A percentile compares a stretch with the other conserved stretches of the same genome.
Conservation (phyloP, 1,140 invertebrate species). For the Ridgeia piscesae region DNA sequence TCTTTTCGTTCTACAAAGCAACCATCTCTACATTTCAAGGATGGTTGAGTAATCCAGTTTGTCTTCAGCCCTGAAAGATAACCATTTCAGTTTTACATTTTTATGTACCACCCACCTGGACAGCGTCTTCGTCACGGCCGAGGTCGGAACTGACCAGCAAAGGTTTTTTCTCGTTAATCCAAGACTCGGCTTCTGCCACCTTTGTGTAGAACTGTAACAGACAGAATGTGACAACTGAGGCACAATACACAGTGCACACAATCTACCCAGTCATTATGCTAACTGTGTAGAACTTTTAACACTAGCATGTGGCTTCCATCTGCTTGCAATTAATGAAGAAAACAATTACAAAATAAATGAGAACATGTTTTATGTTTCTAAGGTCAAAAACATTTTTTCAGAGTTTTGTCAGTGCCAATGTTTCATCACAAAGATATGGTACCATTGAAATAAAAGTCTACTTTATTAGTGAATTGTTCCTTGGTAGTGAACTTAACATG, state of each 20-base stretch:
- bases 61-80: background rate
- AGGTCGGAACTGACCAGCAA: constrained; percentile 88
- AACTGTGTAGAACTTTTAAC: background rate
- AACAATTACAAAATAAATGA: background rate
- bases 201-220: constrained; percentile 88
- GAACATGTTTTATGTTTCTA: background rate
- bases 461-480: background rate
- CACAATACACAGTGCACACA: background rate
- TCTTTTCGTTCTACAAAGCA: background rate
- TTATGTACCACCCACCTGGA: constrained; percentile 53
- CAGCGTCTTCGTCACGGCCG: constrained; percentile 98
- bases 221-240: background rate
- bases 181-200: constrained; percentile 94
- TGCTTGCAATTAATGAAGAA: background rate
- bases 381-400: background rate
- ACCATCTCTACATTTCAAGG: too few species aligned
- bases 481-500: background rate
- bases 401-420: background rate
- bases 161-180: constrained; percentile 99
- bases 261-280: background rate
- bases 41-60: too few species aligned
- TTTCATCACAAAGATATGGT: background rate
- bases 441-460: background rate
- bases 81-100: background rate
- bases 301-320: background rate